Conservation (phyloP, 2,113 vertebrate genomes). For the Aptenodytes patagonicus region DNA sequence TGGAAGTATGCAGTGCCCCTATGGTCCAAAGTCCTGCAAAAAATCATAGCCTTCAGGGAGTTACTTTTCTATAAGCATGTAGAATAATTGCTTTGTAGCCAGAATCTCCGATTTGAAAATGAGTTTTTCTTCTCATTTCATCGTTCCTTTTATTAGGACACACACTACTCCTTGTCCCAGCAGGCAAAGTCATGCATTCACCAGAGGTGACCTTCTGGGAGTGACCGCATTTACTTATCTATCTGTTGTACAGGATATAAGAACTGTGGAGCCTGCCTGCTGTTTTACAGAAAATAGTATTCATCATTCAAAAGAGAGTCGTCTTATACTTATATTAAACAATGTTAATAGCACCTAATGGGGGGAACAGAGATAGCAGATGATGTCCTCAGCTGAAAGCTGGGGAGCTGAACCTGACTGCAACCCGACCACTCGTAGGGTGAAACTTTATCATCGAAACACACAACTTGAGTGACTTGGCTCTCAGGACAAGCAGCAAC, state of each 20-base stretch:
- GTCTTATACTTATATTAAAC: background rate
- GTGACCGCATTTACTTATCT: background rate
- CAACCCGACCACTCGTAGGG: rapidly evolving
- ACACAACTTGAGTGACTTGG: background rate
- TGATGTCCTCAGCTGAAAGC: background rate
- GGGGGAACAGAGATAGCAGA: background rate
- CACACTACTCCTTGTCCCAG: background rate
- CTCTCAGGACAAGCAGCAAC: background rate
- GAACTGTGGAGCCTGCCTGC: background rate
- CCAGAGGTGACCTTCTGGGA: background rate
- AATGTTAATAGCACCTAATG: background rate
- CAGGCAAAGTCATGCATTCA: background rate
- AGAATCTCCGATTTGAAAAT: background rate
- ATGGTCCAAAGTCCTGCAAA: background rate
- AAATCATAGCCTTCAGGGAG: background rate
- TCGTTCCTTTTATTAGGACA: background rate
- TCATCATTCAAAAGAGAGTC: background rate
- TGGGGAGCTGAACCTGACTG: background rate
- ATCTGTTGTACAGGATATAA: background rate
- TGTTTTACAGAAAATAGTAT: background rate
- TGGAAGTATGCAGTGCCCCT: background rate
- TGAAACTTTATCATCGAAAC: background rate
- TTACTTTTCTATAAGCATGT: background rate
- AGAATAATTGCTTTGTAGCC: background rate
- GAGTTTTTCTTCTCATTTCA: background rate